phyloP scores from a whole-genome alignment of 1,140 invertebrate species.

The Drosophila persimilis region DNA sequence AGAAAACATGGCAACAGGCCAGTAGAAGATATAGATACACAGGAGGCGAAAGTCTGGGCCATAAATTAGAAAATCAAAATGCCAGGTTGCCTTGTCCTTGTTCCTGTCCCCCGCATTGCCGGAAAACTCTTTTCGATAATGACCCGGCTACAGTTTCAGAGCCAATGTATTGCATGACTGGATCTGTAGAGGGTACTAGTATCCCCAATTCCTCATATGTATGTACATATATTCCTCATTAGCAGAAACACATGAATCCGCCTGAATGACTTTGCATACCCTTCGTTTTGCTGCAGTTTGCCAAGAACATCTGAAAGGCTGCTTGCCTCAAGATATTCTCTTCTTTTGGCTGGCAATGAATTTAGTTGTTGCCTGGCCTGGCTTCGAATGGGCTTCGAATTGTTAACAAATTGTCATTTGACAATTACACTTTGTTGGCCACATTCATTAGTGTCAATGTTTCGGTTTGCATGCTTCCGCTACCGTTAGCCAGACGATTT shows the following conservation, averaged over 20 bases:
- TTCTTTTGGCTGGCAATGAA: slow-evolving; percentile 32
- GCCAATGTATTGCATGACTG: slow-evolving; percentile 8
- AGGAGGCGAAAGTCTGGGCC: slow-evolving; percentile 41
- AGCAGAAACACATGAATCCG: no score
- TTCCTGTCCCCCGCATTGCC: slow-evolving; percentile 1
- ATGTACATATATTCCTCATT: no score
- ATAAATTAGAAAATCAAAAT: slow-evolving; percentile 77
- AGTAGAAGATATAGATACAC: slow-evolving; percentile 44
- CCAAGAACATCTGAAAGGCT: no score
- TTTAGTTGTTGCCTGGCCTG: slow-evolving; percentile 18
- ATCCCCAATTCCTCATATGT: no score
- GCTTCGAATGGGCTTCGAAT: slow-evolving; percentile 34
- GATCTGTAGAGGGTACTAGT: not conserved
- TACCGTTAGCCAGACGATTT: slow-evolving; percentile 56
- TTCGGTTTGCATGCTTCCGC: slow-evolving; percentile 62
- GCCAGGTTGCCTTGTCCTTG: slow-evolving; percentile 38
- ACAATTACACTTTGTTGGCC: slow-evolving; percentile 68
- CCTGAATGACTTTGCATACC: no score
- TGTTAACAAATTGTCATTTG: slow-evolving; percentile 73
- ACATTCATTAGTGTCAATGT: slow-evolving; percentile 72
- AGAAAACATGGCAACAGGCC: slow-evolving; percentile 52
- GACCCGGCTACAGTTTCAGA: slow-evolving; percentile 53
- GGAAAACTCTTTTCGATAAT: slow-evolving; percentile 43
- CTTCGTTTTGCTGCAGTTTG: no score
- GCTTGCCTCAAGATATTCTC: no score